phyloP scores from a whole-genome alignment of 2,888 invertebrate genomes.

The Anorthoa munda region DNA sequence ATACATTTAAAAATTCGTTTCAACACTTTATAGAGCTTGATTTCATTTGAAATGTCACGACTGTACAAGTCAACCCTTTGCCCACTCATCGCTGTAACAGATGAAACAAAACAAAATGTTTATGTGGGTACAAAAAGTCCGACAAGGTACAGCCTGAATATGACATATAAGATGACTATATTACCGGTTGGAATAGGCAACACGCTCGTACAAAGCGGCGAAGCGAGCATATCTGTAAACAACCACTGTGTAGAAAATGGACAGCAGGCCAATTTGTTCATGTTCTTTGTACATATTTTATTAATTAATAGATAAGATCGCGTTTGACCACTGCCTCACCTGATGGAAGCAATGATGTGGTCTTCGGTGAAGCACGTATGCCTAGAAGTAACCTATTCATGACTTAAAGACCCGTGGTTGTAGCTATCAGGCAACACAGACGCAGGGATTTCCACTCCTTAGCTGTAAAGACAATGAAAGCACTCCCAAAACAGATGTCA shows the following conservation, averaged over 20 bases:
- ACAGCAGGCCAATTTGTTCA: slow-evolving; percentile 10
- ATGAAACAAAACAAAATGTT: slow-evolving; percentile 31
- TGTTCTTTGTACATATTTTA: too few species aligned
- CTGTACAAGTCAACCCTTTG: slow-evolving; percentile 12
- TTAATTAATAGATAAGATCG: too few species aligned
- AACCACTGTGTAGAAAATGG: neutral
- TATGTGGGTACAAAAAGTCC: slow-evolving; percentile 31
- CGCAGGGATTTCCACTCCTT: too few species aligned
- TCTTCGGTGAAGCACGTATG: too few species aligned
- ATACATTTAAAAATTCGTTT: slow-evolving; percentile 9
- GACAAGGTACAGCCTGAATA: slow-evolving; percentile 35
- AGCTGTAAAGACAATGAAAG: too few species aligned
- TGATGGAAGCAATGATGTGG: too few species aligned
- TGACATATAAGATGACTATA: slow-evolving; percentile 41
- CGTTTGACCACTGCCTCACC: too few species aligned
- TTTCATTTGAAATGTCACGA: slow-evolving; percentile 28
- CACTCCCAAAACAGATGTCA: too few species aligned
- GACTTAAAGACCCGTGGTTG: too few species aligned
- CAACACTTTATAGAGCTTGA: slow-evolving; percentile 8
- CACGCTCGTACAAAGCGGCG: slow-evolving; percentile 13
- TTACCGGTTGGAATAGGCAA: slow-evolving; percentile 12
- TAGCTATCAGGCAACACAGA: too few species aligned
- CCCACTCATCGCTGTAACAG: slow-evolving; percentile 25
- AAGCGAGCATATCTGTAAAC: slow-evolving; percentile 32
- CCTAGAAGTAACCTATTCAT: too few species aligned